These are phyloP conservation scores for Sarcoramphus papa DNA, from an alignment of 2,797 vertebrate species.

Conservation along the genomic window DNA sequence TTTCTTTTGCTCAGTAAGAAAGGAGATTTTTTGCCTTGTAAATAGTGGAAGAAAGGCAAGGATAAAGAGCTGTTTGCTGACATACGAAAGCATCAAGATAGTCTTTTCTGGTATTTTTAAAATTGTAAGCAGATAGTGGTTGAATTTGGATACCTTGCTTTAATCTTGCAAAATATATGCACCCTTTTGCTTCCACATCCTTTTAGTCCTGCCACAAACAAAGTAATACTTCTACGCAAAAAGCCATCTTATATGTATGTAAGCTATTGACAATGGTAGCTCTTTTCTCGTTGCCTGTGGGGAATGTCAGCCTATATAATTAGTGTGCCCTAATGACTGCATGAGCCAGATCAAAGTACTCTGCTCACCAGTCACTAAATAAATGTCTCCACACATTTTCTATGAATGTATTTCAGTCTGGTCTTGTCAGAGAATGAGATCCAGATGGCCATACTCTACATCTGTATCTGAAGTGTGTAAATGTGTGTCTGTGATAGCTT, in stretches of 20 bases:
- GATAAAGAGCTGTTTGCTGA: neutral
- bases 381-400: neutral
- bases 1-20: neutral
- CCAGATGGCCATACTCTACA: neutral
- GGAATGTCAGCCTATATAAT: neutral
- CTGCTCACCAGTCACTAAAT: neutral
- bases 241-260: neutral
- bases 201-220: neutral
- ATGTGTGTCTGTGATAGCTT: neutral
- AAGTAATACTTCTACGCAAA: neutral
- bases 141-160: neutral
- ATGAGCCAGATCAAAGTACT: neutral
- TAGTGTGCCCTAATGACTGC: neutral
- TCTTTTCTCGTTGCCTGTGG: neutral
- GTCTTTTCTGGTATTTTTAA: neutral
- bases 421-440: neutral
- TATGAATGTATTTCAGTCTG: neutral
- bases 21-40: neutral
- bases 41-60: neutral
- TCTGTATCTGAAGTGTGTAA: neutral
- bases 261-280: neutral
- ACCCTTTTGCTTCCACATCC: neutral
- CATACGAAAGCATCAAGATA: neutral
- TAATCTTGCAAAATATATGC: neutral
- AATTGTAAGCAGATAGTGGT: neutral